Evolutionary conservation across 2,113 vertebrate species (phyloP).

Genomic region (Lucifuga dentata): DNA sequence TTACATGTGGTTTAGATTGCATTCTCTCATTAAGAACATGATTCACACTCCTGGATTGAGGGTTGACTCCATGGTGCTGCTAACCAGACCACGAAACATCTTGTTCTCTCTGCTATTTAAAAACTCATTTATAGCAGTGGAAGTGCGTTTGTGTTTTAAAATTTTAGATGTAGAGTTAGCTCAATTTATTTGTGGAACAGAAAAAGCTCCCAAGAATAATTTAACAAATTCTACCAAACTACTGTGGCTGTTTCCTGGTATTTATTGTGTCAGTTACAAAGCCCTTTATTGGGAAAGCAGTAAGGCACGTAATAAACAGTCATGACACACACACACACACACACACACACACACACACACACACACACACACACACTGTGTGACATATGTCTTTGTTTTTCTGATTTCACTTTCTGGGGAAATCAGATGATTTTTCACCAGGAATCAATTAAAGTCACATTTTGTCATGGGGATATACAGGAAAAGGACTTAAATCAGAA

Average conservation of each 20-base stretch:
- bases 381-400: slow-evolving; percentile 26
- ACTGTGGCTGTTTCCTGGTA: slow-evolving; percentile 34
- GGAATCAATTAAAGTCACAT: slow-evolving; percentile 44
- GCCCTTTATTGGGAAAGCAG: slow-evolving; percentile 10
- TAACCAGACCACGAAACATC: slow-evolving; percentile 59
- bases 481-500: too few species aligned
- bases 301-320: background rate
- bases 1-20: slow-evolving; percentile 68
- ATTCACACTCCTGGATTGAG: slow-evolving; percentile 77
- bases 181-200: slow-evolving; percentile 51
- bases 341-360: too few species aligned
- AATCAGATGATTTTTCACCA: slow-evolving; percentile 44
- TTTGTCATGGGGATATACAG: slow-evolving; percentile 16
- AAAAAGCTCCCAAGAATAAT: slow-evolving; percentile 61
- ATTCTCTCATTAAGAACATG: slow-evolving; percentile 71
- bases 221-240: background rate
- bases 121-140: slow-evolving; percentile 39
- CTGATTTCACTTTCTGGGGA: slow-evolving; percentile 40
- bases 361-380: background rate
- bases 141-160: slow-evolving; percentile 31
- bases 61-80: slow-evolving; percentile 61
- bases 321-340: too few species aligned
- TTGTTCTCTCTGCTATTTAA: slow-evolving; percentile 34
- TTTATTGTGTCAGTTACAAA: slow-evolving; percentile 9
- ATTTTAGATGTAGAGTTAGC: slow-evolving; percentile 24